Evolutionary conservation across 2,113 vertebrate species (phyloP), one percentile per base, ranked within the genome.

Genomic region (Hippocampus barbouri): DNA sequence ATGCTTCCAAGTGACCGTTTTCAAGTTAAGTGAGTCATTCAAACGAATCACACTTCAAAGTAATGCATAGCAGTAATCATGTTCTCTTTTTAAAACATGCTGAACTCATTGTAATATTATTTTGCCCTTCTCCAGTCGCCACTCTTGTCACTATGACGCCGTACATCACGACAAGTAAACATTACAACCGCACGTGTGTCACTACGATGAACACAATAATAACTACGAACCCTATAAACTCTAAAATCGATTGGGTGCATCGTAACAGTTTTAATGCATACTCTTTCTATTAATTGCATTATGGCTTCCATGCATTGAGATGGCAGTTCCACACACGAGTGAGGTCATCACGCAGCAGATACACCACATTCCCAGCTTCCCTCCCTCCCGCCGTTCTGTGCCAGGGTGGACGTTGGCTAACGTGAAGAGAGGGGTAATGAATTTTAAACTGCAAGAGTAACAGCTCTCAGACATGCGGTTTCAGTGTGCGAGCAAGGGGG

Each of bases 381-480:
- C 4, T 63, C 61, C 62, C n/a, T 45, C n/a, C 63, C 21, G 45
- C 63, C 40, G 5, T 60, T 16, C 25, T 30, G 14, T 16, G 57
- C 25, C 63, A 66, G 63, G 23, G 84, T 83, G 83, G 87, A 87
- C 78, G 72, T 86, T 87, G 88, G 83, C 89, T 78, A 89, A 89
- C 89, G 81, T 74, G 80, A 85, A 88, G 89, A 88, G 90, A 90
- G 85, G 64, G 89, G 91, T 90, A 92, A 93, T 93, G 92, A 93
- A 93, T 93, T 92, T 93, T 93, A 93, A 93, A 92, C 83, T 87
- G 89, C 87, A 85, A 87, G 85, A 91, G 89, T 86, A 91, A 89
- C 93, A 91, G 81, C 85, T 89, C 89, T 81, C 85, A 90, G 90
- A 91, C 91, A 91, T 92, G 89, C 78, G 88, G 87, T 92, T 90